Conservation (phyloP, 2,888 invertebrate genomes). For the Hemicrepidius hirtus region DNA sequence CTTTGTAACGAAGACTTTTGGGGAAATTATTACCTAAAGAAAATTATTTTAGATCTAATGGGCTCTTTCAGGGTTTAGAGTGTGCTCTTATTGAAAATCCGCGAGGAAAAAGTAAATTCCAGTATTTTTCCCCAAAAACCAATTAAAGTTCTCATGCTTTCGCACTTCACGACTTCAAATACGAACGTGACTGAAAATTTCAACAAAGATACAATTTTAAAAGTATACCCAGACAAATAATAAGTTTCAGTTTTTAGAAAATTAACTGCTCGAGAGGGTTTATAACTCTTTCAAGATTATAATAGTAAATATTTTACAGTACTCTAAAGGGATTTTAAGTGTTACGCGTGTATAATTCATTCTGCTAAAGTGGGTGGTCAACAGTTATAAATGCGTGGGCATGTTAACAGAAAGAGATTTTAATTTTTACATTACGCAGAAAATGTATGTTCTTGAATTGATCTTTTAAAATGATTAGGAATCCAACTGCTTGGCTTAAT, state of each 20-base stretch:
- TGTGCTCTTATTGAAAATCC: conserved; percentile 1
- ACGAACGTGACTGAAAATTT: background rate
- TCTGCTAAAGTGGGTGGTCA: no score
- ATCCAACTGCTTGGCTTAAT: no score
- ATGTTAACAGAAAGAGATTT: no score
- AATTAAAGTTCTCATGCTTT: background rate
- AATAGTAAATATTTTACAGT: no score
- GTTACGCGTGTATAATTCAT: no score
- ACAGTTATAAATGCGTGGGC: no score
- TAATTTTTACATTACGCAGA: no score
- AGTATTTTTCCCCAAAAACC: background rate
- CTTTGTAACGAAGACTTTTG: background rate
- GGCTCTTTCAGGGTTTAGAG: background rate
- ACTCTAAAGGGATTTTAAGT: no score
- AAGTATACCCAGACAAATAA: background rate
- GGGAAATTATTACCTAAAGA: conserved; percentile 10
- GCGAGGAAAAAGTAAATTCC: background rate
- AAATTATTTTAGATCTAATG: conserved; percentile 17
- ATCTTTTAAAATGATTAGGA: no score
- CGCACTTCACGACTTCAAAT: background rate
- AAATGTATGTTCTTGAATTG: no score
- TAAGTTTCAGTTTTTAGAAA: background rate
- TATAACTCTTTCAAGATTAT: conserved; percentile 2
- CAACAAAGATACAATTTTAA: background rate
- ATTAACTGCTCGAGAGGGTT: background rate